Conservation (phyloP, 2,113 vertebrate species). For the Anolis carolinensis region DNA sequence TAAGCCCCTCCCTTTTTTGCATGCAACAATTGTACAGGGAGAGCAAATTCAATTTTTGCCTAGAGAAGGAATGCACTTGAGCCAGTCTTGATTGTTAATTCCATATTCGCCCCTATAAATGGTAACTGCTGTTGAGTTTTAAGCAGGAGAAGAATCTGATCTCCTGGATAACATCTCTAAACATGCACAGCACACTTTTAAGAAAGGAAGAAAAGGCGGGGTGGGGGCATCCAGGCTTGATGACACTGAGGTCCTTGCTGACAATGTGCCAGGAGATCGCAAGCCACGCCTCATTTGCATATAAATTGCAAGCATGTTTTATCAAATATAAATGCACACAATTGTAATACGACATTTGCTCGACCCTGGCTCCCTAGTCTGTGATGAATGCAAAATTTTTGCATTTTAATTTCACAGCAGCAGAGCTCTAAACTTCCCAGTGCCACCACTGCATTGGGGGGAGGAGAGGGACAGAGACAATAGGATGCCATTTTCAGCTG, state of each 20-base stretch:
- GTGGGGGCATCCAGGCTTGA: slow-evolving; percentile 27
- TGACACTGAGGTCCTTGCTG: slow-evolving; percentile 46
- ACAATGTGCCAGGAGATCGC: slow-evolving; percentile 59
- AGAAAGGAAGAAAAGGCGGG: neutral
- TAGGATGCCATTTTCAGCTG: neutral
- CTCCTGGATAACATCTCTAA: slow-evolving; percentile 38
- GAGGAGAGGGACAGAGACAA: neutral
- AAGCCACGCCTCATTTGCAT: slow-evolving; percentile 69
- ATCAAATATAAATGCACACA: slow-evolving; percentile 71
- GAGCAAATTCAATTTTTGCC: fast-evolving
- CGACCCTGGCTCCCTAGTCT: slow-evolving; percentile 64
- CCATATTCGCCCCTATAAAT: neutral
- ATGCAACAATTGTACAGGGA: neutral
- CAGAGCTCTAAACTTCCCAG: slow-evolving; percentile 1
- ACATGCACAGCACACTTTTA: neutral
- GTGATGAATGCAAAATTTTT: slow-evolving; percentile 67
- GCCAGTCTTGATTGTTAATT: neutral
- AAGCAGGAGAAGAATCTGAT: slow-evolving; percentile 26
- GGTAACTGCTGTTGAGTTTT: neutral
- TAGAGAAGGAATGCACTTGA: neutral
- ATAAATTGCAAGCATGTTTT: slow-evolving; percentile 74
- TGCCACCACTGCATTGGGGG: neutral
- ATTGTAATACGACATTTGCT: slow-evolving; percentile 65
- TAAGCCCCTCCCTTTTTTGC: neutral
- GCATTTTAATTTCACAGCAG: slow-evolving; percentile 59